These are phyloP conservation scores for Emydocephalus ijimae DNA, from an alignment of 2,113 vertebrate species.

Conservation along the genomic window DNA sequence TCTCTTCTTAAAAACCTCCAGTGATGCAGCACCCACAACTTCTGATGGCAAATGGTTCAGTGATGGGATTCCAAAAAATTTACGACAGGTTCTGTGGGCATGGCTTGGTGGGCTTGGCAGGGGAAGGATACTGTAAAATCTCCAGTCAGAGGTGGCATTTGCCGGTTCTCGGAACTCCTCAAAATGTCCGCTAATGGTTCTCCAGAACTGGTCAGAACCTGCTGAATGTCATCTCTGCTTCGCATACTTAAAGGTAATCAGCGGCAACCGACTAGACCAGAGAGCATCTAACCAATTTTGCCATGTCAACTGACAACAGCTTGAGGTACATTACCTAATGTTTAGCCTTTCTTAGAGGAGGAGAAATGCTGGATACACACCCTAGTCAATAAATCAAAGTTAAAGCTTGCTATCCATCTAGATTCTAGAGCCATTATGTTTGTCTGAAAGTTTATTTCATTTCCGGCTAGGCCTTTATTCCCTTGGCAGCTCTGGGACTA, in stretches of 20 bases:
- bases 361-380: conserved; percentile 68
- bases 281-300: conserved; percentile 73
- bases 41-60: no score
- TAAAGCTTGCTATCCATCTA: conserved; percentile 71
- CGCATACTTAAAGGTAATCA: conserved; percentile 76
- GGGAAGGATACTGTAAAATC: no score
- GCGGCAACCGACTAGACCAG: conserved; percentile 64
- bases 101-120: no score
- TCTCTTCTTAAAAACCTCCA: no score
- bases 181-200: no score
- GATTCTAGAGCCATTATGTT: conserved; percentile 75
- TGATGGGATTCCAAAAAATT: no score
- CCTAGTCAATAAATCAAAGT: conserved; percentile 76
- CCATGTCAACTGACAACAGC: conserved; percentile 76
- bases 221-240: conserved; percentile 10
- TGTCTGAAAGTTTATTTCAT: background rate
- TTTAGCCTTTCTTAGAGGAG: conserved; percentile 68
- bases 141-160: no score
- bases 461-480: conserved; percentile 53
- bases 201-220: no score
- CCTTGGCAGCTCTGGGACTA: conserved; percentile 60
- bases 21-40: no score
- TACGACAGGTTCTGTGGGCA: no score
- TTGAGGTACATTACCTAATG: conserved; percentile 65
- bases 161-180: no score